Evolutionary conservation across 2,797 vertebrate genomes (phyloP).

Genomic region (Synaphobranchus kaupii): DNA sequence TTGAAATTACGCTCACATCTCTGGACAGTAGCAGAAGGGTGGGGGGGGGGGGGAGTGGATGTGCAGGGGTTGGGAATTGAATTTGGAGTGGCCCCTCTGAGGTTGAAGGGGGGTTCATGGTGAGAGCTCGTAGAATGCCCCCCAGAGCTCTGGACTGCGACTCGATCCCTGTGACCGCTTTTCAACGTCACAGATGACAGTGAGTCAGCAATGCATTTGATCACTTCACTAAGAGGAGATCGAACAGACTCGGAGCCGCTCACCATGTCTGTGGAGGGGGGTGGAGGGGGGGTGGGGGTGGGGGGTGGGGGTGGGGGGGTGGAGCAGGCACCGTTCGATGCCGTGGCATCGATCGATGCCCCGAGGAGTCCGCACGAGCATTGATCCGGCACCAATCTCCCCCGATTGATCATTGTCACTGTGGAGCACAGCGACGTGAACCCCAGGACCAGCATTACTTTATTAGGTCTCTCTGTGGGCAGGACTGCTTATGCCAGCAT

Average conservation of each 20-base stretch:
- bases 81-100: not conserved
- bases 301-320: constrained; percentile 37
- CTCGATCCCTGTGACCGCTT: not conserved
- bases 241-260: constrained; percentile 56
- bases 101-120: not conserved
- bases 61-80: too few species aligned
- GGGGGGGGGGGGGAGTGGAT: too few species aligned
- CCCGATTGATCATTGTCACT: constrained; percentile 64
- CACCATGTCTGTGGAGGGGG: constrained; percentile 51
- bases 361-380: constrained; percentile 65
- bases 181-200: not conserved
- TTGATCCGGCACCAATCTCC: constrained; percentile 65
- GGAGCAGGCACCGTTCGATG: constrained; percentile 59
- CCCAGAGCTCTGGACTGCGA: not conserved
- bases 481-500: not conserved
- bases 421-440: constrained; percentile 40
- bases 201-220: not conserved
- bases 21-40: too few species aligned
- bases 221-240: constrained; percentile 8
- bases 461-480: constrained; percentile 29
- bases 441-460: constrained; percentile 37
- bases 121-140: not conserved
- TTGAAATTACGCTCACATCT: not conserved
- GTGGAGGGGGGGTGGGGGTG: constrained; percentile 48
- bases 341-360: constrained; percentile 68